Conservation (phyloP, 2,113 vertebrate genomes). For the Eptatretus burgeri region DNA sequence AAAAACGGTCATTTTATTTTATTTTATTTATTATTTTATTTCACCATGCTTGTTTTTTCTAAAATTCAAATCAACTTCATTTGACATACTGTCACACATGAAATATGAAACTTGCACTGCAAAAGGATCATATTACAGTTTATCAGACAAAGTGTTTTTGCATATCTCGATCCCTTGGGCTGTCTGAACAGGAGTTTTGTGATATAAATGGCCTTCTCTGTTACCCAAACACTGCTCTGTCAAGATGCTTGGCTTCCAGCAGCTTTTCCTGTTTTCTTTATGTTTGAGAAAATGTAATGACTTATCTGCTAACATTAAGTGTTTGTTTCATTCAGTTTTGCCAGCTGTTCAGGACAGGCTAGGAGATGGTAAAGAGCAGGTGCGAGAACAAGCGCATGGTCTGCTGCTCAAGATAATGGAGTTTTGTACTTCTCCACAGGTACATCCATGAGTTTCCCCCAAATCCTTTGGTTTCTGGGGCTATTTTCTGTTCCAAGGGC, state of each 20-base stretch:
- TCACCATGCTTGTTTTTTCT: too few relatives aligned
- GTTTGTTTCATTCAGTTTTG: slow-evolving; percentile 28
- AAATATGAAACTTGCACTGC: too few relatives aligned
- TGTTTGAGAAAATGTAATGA: background rate
- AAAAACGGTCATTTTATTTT: too few relatives aligned
- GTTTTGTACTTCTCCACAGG: slow-evolving; percentile 56
- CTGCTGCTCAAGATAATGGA: slow-evolving; percentile 93
- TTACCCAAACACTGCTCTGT: background rate
- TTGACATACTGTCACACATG: too few relatives aligned
- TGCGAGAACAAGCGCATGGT: slow-evolving; percentile 68
- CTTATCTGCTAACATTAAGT: background rate
- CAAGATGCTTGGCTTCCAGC: background rate
- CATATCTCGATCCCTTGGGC: background rate
- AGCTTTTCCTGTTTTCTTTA: background rate
- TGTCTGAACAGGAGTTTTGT: background rate
- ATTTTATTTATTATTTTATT: too few relatives aligned
- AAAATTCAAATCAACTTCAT: too few relatives aligned
- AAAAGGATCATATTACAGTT: too few relatives aligned
- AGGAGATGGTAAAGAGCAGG: slow-evolving; percentile 77
- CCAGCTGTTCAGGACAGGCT: slow-evolving; percentile 76
- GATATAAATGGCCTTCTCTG: background rate
- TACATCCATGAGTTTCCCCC: slow-evolving; percentile 10
- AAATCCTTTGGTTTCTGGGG: too few relatives aligned
- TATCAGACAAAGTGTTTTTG: too few relatives aligned
- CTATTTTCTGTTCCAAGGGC: too few relatives aligned